Evolutionary conservation across 2,888 invertebrate genomes (phyloP).

Genomic region (Aproaerema taeniolella): DNA sequence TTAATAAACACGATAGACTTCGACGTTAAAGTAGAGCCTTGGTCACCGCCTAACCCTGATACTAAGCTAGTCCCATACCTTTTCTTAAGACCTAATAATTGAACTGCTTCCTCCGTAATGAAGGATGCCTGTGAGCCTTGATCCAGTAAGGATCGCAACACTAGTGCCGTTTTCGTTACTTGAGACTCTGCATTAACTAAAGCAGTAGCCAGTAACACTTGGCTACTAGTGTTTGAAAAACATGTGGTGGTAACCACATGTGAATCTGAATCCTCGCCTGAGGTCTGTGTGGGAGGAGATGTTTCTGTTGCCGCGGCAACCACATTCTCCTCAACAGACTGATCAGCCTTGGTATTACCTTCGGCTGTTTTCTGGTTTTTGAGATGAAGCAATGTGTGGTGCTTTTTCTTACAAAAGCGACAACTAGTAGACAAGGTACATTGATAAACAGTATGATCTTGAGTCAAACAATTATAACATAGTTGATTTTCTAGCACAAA

Average conservation of each 20-base stretch:
- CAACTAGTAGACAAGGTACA: too few relatives aligned
- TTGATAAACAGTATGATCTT: too few relatives aligned
- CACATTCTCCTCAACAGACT: too few relatives aligned
- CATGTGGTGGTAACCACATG: not conserved
- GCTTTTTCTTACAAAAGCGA: too few relatives aligned
- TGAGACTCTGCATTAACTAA: not conserved
- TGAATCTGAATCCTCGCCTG: not conserved
- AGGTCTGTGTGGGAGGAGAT: not conserved
- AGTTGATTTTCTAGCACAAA: too few relatives aligned
- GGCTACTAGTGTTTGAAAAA: constrained; percentile 3
- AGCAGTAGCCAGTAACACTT: constrained; percentile 10
- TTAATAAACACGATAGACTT: constrained; percentile 3
- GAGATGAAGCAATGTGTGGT: constrained; percentile 5
- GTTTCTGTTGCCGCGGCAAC: not conserved
- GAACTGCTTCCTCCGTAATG: too few relatives aligned
- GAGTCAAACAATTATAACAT: too few relatives aligned
- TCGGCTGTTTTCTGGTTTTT: not conserved
- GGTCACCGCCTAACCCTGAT: constrained; percentile 17
- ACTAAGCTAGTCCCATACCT: constrained; percentile 7
- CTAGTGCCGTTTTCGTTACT: not conserved
- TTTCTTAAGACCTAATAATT: constrained; percentile 13
- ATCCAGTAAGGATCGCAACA: too few relatives aligned
- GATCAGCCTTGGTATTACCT: not conserved
- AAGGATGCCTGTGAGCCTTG: too few relatives aligned
- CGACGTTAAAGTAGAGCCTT: not conserved